Evolutionary conservation across 2,888 invertebrate genomes (phyloP).

Genomic region (Heliconius ethilla): DNA sequence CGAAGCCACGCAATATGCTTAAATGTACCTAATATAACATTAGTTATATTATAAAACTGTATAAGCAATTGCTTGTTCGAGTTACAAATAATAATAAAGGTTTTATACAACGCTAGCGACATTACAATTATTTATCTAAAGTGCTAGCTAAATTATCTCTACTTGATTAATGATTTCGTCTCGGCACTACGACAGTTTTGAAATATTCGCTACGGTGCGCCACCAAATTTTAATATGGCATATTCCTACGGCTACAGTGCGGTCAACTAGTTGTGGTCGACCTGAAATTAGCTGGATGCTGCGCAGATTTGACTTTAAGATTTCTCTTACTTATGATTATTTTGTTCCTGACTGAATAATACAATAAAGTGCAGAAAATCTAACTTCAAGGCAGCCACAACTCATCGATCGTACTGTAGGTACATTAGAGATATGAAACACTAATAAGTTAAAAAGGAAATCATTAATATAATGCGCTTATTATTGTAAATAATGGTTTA

Average conservation of each 20-base stretch:
- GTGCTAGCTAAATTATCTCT: constrained; percentile 26
- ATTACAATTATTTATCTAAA: constrained; percentile 30
- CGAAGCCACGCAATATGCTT: not conserved
- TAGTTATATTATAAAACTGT: not conserved
- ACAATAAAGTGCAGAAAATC: too few species aligned
- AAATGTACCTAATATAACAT: not conserved
- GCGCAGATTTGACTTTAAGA: too few species aligned
- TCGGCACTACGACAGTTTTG: constrained; percentile 26
- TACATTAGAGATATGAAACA: constrained; percentile 7
- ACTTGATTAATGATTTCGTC: constrained; percentile 41
- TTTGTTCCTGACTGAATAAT: too few species aligned
- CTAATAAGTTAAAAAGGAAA: constrained; percentile 11
- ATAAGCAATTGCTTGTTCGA: not conserved
- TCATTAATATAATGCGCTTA: constrained; percentile 1
- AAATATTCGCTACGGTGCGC: constrained; percentile 19
- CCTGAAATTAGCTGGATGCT: too few species aligned
- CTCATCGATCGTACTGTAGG: not conserved
- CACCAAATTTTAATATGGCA: constrained; percentile 1
- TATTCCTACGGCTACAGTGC: not conserved
- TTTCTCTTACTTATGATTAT: too few species aligned
- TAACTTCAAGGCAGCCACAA: not conserved
- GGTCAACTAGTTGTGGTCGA: too few species aligned
- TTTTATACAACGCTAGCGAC: not conserved
- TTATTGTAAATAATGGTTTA: constrained; percentile 5
- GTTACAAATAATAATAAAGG: constrained; percentile 5